Conservation (phyloP, 1,140 invertebrate genomes). For the Aphelinus atriplicis region DNA sequence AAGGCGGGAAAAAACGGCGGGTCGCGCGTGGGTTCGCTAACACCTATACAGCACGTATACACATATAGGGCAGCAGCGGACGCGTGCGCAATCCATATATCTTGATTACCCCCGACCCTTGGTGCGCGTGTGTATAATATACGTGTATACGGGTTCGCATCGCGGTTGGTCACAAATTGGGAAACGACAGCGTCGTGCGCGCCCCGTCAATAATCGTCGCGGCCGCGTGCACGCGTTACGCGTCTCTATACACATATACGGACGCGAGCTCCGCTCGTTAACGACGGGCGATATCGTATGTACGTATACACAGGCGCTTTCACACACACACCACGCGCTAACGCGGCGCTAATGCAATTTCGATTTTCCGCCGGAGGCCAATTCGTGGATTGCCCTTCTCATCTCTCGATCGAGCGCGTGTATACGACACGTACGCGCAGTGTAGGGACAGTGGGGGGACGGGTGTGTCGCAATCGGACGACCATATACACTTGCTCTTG, state of each 20-base stretch:
- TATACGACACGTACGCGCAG: too few species aligned
- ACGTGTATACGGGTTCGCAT: slow-evolving; percentile 47
- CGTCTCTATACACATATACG: slow-evolving; percentile 44
- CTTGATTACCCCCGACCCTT: slow-evolving; percentile 65
- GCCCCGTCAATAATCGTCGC: slow-evolving; percentile 10
- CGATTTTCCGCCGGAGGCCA: slow-evolving; percentile 4
- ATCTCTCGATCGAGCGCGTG: not conserved
- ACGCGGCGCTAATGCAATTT: slow-evolving; percentile 7
- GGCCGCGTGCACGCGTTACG: slow-evolving; percentile 12
- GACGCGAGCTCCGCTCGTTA: slow-evolving; percentile 53
- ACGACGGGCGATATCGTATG: slow-evolving; percentile 37
- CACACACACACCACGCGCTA: too few species aligned
- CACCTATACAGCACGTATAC: not conserved
- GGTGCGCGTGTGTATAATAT: slow-evolving; percentile 46
- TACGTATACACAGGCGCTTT: too few species aligned
- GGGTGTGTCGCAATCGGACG: too few species aligned
- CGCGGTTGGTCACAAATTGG: slow-evolving; percentile 65
- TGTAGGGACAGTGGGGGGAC: too few species aligned
- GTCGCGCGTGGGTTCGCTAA: slow-evolving; percentile 12
- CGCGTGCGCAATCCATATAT: slow-evolving; percentile 58
- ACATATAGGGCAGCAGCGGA: slow-evolving; percentile 5
- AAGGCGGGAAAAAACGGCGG: slow-evolving; percentile 13
- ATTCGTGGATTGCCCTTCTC: not conserved
- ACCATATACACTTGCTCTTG: too few species aligned
- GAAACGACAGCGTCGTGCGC: slow-evolving; percentile 47